Evolutionary conservation across 37 sponge, comb jelly and placozoan genomes (phyloP), one percentile per base, ranked within the genome.

Genomic region (Cladorhizidae sp.): DNA sequence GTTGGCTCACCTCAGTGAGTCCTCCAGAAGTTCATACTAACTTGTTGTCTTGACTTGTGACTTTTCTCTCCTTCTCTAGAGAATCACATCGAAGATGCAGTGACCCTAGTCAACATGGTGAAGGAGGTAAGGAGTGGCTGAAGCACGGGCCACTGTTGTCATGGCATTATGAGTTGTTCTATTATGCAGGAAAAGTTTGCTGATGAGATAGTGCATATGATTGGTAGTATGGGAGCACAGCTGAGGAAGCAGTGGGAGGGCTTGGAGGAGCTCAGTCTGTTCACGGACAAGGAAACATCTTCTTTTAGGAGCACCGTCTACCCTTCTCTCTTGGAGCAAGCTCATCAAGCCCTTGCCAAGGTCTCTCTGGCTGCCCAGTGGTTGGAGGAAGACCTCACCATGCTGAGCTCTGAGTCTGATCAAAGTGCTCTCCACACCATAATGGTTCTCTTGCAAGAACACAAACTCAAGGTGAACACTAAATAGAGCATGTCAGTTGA

Each of bases 161-260:
- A 12, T 45, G 49, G 9, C 11, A 8, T 32, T 65, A 25, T 23
- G 14, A 15, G 2, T 31, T 36, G 9, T 25, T 72, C 36, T 29
- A 29, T 17, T 57, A n/a, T n/a, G 23, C 45, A 88, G 88, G 83
- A 77, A 78, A 88, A 88, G 83, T 82, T 72, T 50, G 22, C 83
- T 23, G 82, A 88, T 15, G 83, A 88, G 73, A 58, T 88, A 12
- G 82, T 82, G 3, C 72, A 82, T 28, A 50, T 57, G 39, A 76
- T 88, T 22, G 49, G 67, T 40, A 5, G 37, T 23, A 52, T 88
- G 61, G 62, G 58, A 25, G 41, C 49, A 26, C 88, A 88, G 38
- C 82, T 75, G 45, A 76, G 62, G 71, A 77, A 64, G 22, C 88
- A 88, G 65, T 38, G 75, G 15, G 70, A 64, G 5, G 78, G 88